Percentiles rank a stretch among this genome's conserved stretches.
phyloP scores from a whole-genome alignment of 1,140 invertebrate species.

The Mesaphorura yosii region DNA sequence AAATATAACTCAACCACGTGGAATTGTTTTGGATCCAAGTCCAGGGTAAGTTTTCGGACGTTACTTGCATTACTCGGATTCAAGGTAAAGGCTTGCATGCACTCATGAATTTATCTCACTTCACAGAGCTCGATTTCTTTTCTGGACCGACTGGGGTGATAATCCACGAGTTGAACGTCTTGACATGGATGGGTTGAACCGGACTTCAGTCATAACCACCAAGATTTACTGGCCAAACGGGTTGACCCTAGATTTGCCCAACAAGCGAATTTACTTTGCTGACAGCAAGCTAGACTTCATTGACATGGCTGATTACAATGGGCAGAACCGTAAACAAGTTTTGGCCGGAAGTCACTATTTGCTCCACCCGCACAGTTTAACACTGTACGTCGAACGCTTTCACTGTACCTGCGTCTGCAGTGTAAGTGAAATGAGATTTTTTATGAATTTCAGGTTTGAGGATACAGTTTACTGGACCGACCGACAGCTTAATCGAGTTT shows the following conservation, averaged over 20 bases:
- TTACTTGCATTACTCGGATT: too few relatives aligned
- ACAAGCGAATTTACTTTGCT: constrained; percentile 88
- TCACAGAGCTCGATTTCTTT: constrained; percentile 39
- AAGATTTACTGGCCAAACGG: constrained; percentile 99
- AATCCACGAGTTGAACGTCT: constrained; percentile 90
- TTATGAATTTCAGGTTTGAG: constrained; percentile 46
- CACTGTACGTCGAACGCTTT: too few relatives aligned
- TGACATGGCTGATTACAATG: constrained; percentile 96
- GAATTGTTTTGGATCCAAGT: constrained; percentile 85
- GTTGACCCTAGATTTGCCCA: constrained; percentile 85
- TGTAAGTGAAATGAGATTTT: background rate
- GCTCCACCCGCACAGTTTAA: constrained; percentile 87
- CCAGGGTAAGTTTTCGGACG: constrained; percentile 48
- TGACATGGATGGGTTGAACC: constrained; percentile 84
- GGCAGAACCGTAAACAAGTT: constrained; percentile 71
- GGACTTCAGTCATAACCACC: constrained; percentile 77
- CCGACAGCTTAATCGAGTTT: constrained; percentile 74
- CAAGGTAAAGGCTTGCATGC: too few relatives aligned
- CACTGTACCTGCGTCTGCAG: too few relatives aligned
- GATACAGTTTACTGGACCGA: constrained; percentile 86
- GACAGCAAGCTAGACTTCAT: constrained; percentile 97
- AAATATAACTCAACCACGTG: constrained; percentile 88
- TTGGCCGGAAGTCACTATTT: constrained; percentile 78
- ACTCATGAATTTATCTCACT: constrained; percentile 10
- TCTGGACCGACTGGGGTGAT: constrained; percentile 42